Conservation (phyloP, 2,113 vertebrate genomes). For the Triplophysa rosa region DNA sequence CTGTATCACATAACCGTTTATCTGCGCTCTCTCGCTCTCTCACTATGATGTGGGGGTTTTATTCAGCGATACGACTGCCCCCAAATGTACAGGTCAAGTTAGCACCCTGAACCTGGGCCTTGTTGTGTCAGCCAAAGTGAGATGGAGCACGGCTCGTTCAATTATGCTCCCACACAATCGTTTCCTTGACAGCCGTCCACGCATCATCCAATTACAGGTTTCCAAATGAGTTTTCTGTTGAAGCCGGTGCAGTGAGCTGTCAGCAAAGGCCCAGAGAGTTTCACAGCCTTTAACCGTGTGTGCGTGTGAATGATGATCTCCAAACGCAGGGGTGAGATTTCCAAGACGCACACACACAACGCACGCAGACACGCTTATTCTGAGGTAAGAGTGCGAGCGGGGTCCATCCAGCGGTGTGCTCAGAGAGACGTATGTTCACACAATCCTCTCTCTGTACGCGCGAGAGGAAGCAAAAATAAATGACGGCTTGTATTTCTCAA, state of each 20-base stretch:
- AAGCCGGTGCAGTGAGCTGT: slow-evolving; percentile 8
- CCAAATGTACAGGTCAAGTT: slow-evolving; percentile 20
- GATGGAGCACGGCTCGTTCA: slow-evolving; percentile 5
- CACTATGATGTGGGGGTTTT: background rate
- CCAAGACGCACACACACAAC: background rate
- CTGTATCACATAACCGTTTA: too few species aligned
- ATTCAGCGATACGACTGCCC: slow-evolving; percentile 19
- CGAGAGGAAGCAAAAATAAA: slow-evolving; percentile 58
- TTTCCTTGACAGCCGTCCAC: slow-evolving; percentile 50
- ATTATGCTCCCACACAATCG: slow-evolving; percentile 49
- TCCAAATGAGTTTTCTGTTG: slow-evolving; percentile 37
- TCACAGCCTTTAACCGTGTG: background rate
- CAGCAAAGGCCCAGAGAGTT: slow-evolving; percentile 18
- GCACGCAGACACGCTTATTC: slow-evolving; percentile 17
- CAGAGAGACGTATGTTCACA: slow-evolving; percentile 25
- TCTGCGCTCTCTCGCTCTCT: too few species aligned
- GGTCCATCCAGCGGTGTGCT: slow-evolving; percentile 17
- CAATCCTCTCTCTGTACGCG: slow-evolving; percentile 46
- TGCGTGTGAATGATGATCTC: slow-evolving; percentile 32
- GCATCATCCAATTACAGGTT: slow-evolving; percentile 58
- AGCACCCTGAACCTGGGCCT: slow-evolving; percentile 12
- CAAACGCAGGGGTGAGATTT: slow-evolving; percentile 32
- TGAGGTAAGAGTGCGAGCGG: slow-evolving; percentile 28
- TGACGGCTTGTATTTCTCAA: slow-evolving; percentile 68
- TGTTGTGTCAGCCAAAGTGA: background rate